phyloP scores from a whole-genome alignment of 2,888 invertebrate genomes.

The Aphodius granarius region DNA sequence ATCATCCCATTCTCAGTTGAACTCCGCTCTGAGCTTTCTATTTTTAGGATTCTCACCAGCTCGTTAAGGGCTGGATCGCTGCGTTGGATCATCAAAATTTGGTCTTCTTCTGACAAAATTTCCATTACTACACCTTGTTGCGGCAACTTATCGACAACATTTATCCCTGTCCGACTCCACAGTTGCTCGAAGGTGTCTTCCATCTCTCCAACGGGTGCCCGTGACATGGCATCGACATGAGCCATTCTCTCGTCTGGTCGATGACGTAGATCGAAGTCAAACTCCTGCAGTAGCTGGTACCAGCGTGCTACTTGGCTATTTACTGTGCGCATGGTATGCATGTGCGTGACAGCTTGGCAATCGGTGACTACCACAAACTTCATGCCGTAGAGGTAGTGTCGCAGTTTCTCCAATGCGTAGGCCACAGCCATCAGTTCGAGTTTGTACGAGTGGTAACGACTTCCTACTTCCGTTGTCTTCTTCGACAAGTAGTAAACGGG shows the following conservation, averaged over 20 bases:
- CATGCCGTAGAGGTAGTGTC: constrained; percentile 35
- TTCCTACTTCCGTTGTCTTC: constrained; percentile 35
- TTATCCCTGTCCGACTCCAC: neutral
- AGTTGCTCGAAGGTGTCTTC: constrained; percentile 14
- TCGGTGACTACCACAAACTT: constrained; percentile 39
- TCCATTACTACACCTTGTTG: neutral
- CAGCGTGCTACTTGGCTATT: constrained; percentile 34
- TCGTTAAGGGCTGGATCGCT: constrained; percentile 3
- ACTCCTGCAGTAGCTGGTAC: constrained; percentile 33
- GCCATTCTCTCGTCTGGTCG: constrained; percentile 32
- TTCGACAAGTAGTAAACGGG: constrained; percentile 27
- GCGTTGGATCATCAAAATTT: neutral
- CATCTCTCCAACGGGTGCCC: constrained; percentile 20
- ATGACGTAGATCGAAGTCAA: constrained; percentile 33
- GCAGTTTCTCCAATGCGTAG: constrained; percentile 34
- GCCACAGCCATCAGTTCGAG: constrained; percentile 38
- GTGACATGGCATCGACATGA: constrained; percentile 25
- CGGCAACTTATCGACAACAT: neutral
- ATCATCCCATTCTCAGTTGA: constrained; percentile 21
- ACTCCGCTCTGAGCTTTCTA: constrained; percentile 13
- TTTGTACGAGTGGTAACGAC: constrained; percentile 36
- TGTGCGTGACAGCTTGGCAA: constrained; percentile 35
- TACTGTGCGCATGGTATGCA: constrained; percentile 32
- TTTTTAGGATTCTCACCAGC: constrained; percentile 25
- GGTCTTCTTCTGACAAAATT: constrained; percentile 23